Evolutionary conservation across 2,797 vertebrate genomes (phyloP).

Genomic region (Percopsis omiscomaycus): DNA sequence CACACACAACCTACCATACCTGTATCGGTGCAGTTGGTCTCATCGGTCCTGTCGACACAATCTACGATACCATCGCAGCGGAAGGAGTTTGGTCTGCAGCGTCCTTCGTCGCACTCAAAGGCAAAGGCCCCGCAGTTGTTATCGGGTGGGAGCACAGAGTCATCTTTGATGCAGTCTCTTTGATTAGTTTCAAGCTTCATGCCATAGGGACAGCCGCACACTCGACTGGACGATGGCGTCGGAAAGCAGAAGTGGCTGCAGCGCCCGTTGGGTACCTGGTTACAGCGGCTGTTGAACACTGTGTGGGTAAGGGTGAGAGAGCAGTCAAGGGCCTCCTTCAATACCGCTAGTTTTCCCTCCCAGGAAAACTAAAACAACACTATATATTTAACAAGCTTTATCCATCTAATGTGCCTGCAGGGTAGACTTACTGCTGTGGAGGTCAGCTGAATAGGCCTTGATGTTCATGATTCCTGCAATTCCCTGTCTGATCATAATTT

Average conservation of each 20-base stretch:
- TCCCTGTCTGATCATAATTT: conserved; percentile 69
- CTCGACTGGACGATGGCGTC: conserved; percentile 78
- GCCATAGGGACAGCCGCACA: conserved; percentile 91
- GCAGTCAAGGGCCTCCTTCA: not conserved
- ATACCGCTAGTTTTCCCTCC: no score
- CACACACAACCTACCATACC: conserved; percentile 70
- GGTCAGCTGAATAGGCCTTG: conserved; percentile 71
- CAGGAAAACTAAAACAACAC: no score
- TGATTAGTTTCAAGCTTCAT: conserved; percentile 86
- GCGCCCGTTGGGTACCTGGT: conserved; percentile 81
- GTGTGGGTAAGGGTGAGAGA: conserved; percentile 1
- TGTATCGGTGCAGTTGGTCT: conserved; percentile 82
- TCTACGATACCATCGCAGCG: conserved; percentile 87
- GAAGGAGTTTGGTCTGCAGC: conserved; percentile 80
- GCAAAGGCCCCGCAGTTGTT: conserved; percentile 81
- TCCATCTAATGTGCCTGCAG: not conserved
- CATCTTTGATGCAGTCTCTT: conserved; percentile 83
- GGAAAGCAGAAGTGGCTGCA: conserved; percentile 98
- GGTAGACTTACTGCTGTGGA: conserved; percentile 68
- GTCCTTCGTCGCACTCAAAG: conserved; percentile 87
- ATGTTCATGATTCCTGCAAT: conserved; percentile 65
- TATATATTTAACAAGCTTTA: not conserved
- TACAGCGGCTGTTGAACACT: conserved; percentile 81
- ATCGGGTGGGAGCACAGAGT: conserved; percentile 81
- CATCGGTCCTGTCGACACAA: conserved; percentile 88